Evolutionary conservation across 2,113 vertebrate genomes (phyloP).

Genomic region (Spheniscus mendiculus): DNA sequence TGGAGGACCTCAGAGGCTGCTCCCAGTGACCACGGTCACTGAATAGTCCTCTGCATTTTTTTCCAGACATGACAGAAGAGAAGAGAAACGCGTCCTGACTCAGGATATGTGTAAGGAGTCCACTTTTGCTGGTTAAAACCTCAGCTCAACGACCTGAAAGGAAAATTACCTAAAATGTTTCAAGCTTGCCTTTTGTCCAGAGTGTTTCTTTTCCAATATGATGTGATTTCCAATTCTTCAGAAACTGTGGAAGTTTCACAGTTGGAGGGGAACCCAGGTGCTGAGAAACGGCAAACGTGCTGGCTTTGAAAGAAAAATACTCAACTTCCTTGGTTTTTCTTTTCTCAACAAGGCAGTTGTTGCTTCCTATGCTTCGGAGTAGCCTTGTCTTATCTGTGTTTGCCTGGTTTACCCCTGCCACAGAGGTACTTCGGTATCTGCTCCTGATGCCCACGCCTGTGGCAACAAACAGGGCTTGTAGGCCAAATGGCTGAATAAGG

Average conservation of each 20-base stretch:
- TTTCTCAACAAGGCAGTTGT: neutral
- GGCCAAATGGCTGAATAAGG: neutral
- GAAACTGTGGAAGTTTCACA: neutral
- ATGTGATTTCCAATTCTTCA: accelerated
- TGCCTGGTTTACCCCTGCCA: neutral
- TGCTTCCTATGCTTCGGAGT: neutral
- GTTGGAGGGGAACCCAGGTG: neutral
- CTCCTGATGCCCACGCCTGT: accelerated
- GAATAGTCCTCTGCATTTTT: neutral
- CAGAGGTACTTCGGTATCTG: neutral
- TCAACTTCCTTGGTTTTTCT: neutral
- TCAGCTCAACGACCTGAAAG: neutral
- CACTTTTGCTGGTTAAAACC: neutral
- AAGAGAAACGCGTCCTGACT: accelerated
- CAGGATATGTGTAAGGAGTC: neutral
- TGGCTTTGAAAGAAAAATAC: neutral
- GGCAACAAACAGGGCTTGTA: accelerated
- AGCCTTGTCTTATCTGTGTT: neutral
- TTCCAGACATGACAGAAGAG: accelerated
- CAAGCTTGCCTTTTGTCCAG: neutral
- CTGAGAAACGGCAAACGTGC: neutral
- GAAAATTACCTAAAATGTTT: neutral
- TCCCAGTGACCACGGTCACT: accelerated
- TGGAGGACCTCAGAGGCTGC: neutral
- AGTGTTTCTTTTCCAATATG: neutral